Conservation (phyloP, 2,888 invertebrate genomes). For the Salticus scenicus region DNA sequence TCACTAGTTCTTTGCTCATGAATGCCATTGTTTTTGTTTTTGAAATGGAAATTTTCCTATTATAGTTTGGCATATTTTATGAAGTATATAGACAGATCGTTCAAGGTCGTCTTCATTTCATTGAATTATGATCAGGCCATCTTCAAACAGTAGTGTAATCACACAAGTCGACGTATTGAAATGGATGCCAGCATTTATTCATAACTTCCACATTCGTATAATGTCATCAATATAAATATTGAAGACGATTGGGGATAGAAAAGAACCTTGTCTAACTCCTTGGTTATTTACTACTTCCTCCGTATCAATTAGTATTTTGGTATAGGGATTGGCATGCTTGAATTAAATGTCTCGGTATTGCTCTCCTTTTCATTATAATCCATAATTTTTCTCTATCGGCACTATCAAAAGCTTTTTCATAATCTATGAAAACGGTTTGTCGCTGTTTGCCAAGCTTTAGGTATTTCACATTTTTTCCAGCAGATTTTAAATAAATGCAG, state of each 20-base stretch:
- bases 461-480: no score
- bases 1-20: neutral
- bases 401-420: neutral
- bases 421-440: neutral
- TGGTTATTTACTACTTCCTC: neutral
- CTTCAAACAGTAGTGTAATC: neutral
- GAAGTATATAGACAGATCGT: neutral
- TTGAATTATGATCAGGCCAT: neutral
- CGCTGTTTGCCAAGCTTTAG: no score
- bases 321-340: neutral
- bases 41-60: neutral
- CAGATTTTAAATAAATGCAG: no score
- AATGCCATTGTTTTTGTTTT: no score
- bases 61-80: slow-evolving; percentile 1
- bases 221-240: slow-evolving; percentile 5
- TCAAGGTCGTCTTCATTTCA: neutral
- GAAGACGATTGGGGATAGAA: neutral
- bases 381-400: neutral
- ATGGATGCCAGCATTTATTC: neutral
- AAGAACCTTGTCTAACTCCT: neutral
- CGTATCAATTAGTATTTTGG: neutral
- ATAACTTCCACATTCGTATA: neutral
- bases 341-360: neutral
- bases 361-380: neutral
- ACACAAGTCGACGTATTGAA: neutral